Percentiles rank a stretch among this genome's conserved stretches.
phyloP scores from a whole-genome alignment of 2,888 invertebrate genomes.

The Clusia tigrina region DNA sequence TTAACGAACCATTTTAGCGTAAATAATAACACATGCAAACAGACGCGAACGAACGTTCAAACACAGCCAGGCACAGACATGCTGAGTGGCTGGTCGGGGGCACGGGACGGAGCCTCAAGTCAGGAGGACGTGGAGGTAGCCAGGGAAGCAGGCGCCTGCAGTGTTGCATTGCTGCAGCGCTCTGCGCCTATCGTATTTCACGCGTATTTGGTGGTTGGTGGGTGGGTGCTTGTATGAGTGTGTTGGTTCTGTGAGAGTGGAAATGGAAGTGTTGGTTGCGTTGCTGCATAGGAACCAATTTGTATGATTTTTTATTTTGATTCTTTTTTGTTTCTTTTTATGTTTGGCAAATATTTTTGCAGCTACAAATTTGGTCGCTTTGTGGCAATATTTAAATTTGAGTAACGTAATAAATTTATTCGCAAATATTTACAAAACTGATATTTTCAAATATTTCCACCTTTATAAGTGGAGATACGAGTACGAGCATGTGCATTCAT shows the following conservation, averaged over 20 bases:
- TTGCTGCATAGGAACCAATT: no score
- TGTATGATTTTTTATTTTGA: no score
- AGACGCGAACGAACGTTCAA: neutral
- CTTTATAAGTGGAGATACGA: neutral
- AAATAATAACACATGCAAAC: neutral
- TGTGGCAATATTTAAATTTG: constrained; percentile 14
- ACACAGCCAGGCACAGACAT: neutral
- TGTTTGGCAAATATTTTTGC: neutral
- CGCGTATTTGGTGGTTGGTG: neutral
- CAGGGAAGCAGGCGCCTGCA: no score
- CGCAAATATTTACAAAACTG: constrained; percentile 18
- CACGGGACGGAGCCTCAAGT: no score
- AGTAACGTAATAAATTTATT: constrained; percentile 11
- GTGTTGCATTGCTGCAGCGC: no score
- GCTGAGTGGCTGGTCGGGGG: no score
- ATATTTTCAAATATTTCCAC: constrained; percentile 7
- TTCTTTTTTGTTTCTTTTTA: no score
- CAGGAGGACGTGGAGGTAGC: no score
- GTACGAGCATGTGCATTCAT: neutral
- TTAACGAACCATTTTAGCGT: constrained; percentile 6
- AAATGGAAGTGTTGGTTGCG: neutral
- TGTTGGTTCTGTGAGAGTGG: neutral
- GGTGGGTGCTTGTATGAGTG: neutral
- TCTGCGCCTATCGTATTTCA: neutral
- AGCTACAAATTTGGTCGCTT: no score